Conservation (phyloP, 2,888 invertebrate genomes). For the Hyposoter didymator region DNA sequence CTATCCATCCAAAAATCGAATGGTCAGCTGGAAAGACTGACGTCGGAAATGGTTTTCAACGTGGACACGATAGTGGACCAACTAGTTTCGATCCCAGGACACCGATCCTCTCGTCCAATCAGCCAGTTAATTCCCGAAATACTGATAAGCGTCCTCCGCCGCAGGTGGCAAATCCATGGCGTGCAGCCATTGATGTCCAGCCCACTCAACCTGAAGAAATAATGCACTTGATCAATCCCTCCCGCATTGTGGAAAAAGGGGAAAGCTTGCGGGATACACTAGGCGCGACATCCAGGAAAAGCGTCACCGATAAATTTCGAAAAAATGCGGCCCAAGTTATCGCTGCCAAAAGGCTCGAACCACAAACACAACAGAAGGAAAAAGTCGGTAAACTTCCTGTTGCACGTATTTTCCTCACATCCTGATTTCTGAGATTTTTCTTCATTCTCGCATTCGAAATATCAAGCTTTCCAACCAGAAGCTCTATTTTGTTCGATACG, state of each 20-base stretch:
- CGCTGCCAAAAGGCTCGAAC: neutral
- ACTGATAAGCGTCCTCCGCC: conserved; percentile 34
- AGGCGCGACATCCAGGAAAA: neutral
- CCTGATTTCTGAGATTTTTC: neutral
- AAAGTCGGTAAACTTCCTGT: neutral
- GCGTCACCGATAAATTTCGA: conserved; percentile 36
- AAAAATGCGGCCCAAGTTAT: conserved; percentile 22
- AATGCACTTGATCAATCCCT: conserved; percentile 46
- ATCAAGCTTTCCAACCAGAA: too few species aligned
- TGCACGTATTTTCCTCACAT: neutral
- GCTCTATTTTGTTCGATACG: too few species aligned
- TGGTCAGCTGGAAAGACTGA: conserved; percentile 47
- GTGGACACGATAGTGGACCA: neutral
- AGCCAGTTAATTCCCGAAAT: neutral
- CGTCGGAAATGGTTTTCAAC: conserved; percentile 24
- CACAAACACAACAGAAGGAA: neutral
- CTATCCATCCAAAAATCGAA: conserved; percentile 48
- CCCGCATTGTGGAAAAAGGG: conserved; percentile 13
- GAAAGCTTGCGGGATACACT: neutral
- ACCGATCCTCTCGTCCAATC: conserved; percentile 23
- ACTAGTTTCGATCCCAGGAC: conserved; percentile 21
- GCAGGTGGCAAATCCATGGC: conserved; percentile 64
- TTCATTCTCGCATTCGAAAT: too few species aligned
- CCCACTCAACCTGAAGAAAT: conserved; percentile 70
- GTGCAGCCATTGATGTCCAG: conserved; percentile 54